Evolutionary conservation across 2,113 vertebrate species (phyloP), one percentile per base, ranked within the genome.

Genomic region (Gambusia affinis): DNA sequence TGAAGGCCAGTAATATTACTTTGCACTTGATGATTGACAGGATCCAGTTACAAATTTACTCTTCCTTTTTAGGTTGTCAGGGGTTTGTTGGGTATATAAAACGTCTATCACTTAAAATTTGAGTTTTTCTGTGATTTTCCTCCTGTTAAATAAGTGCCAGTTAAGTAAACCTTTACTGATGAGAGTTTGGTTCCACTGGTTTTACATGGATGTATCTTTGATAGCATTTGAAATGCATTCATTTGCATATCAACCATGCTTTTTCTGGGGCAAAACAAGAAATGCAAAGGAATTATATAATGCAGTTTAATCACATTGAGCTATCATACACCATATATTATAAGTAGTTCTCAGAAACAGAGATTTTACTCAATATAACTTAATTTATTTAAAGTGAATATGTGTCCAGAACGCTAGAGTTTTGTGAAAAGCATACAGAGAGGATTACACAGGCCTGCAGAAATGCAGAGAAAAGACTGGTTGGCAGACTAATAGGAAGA

Each of bases 401-500:
- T 19, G 44, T 47, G 4, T 47, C 44, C 19, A 57, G 51, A 57
- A 10, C 0, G 1, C 22, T 10, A n/a, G 24, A 57, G 0, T 47
- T 15, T 17, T 47, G 17, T 44, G 2, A 11, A 37, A 37, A 37
- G 19, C 22, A 63, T 31, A 19, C 17, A 87, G 82, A 70, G 67
- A 76, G 76, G 76, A 75, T 51, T 72, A 51, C 88, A 86, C 86
- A 76, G 24, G 62, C 75, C 67, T 83, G 84, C 85, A 81, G 88
- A 89, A 86, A 89, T 75, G 30, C 72, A 77, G 83, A 54, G 30
- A 67, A 37, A 70, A 67, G 64, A 84, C 64, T 35, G 14, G 37
- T 81, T 27, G 67, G 84, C 79, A 84, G 75, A 81, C 51, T 73
- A 6, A 39, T 76, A 76, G 85, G 27, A 35, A 63, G 60, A 78